These are phyloP conservation scores for Melospiza melodia DNA, from an alignment of 2,113 vertebrate genomes.

Conservation along the genomic window DNA sequence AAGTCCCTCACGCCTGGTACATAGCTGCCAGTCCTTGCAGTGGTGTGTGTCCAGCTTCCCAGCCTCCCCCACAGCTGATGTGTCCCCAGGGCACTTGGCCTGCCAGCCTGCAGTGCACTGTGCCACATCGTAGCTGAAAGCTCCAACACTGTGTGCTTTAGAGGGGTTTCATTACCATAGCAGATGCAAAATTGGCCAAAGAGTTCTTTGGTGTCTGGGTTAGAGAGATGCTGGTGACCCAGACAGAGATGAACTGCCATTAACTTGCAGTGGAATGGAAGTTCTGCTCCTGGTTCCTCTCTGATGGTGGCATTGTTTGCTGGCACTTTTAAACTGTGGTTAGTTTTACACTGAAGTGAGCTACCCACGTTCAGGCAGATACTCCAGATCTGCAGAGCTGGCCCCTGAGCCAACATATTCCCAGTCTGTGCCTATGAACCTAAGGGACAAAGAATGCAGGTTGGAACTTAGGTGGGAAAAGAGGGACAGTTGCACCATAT, in stretches of 20 bases:
- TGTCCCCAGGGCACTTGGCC: accelerated
- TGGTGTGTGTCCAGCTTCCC: accelerated
- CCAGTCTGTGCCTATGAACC: not conserved
- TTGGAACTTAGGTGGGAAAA: not conserved
- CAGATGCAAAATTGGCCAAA: not conserved
- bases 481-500: not conserved
- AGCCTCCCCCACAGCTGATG: accelerated
- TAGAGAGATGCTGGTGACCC: not conserved
- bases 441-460: not conserved
- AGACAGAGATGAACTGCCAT: not conserved
- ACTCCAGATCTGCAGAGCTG: not conserved
- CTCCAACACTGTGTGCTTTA: not conserved
- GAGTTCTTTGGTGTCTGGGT: not conserved
- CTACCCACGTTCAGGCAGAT: not conserved
- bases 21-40: not conserved
- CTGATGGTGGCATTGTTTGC: not conserved
- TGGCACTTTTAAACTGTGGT: not conserved
- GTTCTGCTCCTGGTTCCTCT: not conserved
- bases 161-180: not conserved
- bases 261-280: not conserved
- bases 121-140: not conserved
- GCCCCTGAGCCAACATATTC: too few relatives aligned
- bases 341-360: not conserved
- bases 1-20: accelerated
- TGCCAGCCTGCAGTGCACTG: not conserved